Evolutionary conservation across 64 coral and sea anemone genomes (phyloP).

Genomic region (Porites australiensis): DNA sequence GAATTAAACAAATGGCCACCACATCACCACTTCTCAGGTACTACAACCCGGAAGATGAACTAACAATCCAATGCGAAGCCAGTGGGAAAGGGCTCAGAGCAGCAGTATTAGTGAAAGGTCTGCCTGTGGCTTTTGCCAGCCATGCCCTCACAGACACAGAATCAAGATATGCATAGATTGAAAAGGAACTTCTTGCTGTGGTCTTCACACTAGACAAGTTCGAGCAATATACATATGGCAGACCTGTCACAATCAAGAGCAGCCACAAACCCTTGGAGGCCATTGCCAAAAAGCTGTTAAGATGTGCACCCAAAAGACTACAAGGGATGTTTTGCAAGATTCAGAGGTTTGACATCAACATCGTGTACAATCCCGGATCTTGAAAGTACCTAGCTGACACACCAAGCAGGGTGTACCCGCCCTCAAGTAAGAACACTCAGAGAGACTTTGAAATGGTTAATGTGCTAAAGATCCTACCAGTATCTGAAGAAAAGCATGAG

Average conservation of each 20-base stretch:
- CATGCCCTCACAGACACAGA: constrained; percentile 47
- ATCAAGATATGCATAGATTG: constrained; percentile 57
- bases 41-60: constrained; percentile 27
- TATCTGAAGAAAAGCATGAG: background rate
- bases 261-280: constrained; percentile 43
- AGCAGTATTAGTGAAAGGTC: constrained; percentile 28
- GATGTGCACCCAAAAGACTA: background rate
- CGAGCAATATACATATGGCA: constrained; percentile 40
- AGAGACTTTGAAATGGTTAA: background rate
- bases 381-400: too few species aligned
- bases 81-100: constrained; percentile 42
- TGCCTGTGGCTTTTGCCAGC: constrained; percentile 30
- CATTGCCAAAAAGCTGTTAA: constrained; percentile 18
- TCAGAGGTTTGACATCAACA: constrained; percentile 19
- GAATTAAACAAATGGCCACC: constrained; percentile 22
- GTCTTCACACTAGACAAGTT: constrained; percentile 59
- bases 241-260: background rate
- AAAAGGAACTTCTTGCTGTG: constrained; percentile 46
- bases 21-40: constrained; percentile 45
- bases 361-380: background rate
- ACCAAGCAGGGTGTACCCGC: background rate
- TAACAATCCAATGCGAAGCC: constrained; percentile 53
- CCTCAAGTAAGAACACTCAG: too few species aligned
- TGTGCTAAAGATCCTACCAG: background rate
- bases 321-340: constrained; percentile 39